Conservation (phyloP, 2,888 invertebrate species). For the Neria commutata region DNA sequence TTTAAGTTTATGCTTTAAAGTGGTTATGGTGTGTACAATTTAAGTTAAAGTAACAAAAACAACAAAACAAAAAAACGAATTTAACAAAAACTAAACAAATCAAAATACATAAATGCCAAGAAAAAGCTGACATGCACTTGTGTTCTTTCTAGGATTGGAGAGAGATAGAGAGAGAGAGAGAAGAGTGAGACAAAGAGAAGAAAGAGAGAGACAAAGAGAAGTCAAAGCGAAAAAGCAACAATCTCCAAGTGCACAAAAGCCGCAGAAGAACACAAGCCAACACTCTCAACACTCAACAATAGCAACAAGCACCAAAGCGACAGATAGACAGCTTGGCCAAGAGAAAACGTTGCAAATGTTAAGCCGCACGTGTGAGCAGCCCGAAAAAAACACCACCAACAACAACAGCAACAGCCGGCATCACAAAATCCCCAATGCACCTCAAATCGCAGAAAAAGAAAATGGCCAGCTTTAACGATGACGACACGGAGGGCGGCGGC, state of each 20-base stretch:
- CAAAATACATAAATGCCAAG: not conserved
- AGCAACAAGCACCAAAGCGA: not conserved
- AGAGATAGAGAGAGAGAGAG: no score
- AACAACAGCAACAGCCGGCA: slow-evolving; percentile 45
- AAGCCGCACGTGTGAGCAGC: slow-evolving; percentile 24
- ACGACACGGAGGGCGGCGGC: not conserved
- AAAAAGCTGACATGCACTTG: not conserved
- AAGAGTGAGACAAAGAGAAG: no score
- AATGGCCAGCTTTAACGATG: slow-evolving; percentile 15
- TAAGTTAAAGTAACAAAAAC: not conserved
- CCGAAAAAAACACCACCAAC: slow-evolving; percentile 2
- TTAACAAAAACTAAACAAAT: slow-evolving; percentile 13
- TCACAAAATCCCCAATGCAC: slow-evolving; percentile 33
- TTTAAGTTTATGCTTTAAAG: no score
- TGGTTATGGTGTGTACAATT: slow-evolving; percentile 13
- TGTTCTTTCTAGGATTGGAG: slow-evolving; percentile 3
- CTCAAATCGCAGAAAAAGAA: slow-evolving; percentile 24
- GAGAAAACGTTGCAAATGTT: slow-evolving; percentile 42
- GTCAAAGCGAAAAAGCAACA: no score
- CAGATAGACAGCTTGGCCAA: not conserved
- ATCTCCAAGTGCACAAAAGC: not conserved
- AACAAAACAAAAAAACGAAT: not conserved
- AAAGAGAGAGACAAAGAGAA: no score
- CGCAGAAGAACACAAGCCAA: slow-evolving; percentile 9
- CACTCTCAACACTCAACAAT: slow-evolving; percentile 15